Conservation (phyloP, 1,140 invertebrate genomes). For the Grapholita molesta region DNA sequence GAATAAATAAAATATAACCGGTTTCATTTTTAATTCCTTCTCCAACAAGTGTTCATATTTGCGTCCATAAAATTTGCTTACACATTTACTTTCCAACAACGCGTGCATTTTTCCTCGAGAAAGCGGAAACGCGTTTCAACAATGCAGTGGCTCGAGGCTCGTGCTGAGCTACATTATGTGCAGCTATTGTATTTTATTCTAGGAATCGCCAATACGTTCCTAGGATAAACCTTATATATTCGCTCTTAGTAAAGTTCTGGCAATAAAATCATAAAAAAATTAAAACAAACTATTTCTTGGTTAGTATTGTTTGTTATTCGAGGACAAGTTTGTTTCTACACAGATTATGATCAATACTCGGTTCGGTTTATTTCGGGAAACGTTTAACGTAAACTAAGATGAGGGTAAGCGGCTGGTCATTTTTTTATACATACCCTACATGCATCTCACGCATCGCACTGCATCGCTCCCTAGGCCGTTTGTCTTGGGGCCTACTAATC, state of each 20-base stretch:
- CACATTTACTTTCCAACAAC: constrained; percentile 69
- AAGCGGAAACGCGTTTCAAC: constrained; percentile 72
- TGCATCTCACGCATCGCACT: background rate
- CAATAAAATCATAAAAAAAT: no score
- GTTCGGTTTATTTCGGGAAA: background rate
- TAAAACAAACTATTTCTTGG: no score
- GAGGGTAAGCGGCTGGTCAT: background rate
- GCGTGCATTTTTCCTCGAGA: constrained; percentile 75
- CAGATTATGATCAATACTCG: background rate
- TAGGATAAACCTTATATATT: background rate
- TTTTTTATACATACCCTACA: background rate
- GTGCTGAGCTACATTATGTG: constrained; percentile 62
- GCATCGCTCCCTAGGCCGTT: background rate
- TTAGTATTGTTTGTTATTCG: background rate
- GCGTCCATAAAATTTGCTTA: constrained; percentile 55
- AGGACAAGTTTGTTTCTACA: background rate
- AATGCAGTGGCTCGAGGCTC: constrained; percentile 59
- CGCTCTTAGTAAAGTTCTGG: no score
- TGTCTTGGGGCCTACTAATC: constrained; percentile 40
- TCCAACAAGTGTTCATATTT: constrained; percentile 19
- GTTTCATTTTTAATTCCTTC: background rate
- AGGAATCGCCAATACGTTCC: constrained; percentile 41
- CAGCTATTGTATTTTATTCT: constrained; percentile 65
- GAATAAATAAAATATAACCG: background rate
- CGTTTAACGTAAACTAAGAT: background rate